Conservation (phyloP, 2,113 vertebrate species). For the Ailurus styani region DNA sequence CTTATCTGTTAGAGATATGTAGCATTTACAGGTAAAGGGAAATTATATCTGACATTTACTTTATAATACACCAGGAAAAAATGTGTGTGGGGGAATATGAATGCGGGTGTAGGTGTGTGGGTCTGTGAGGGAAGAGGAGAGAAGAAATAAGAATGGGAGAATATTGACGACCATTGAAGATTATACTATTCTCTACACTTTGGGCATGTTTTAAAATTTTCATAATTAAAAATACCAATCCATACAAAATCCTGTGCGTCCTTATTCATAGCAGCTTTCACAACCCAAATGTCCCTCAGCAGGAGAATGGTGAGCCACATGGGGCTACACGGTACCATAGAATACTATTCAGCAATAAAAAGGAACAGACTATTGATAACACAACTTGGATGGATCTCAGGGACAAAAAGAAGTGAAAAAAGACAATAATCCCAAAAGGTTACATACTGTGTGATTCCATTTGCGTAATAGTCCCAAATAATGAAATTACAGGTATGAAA, state of each 20-base stretch:
- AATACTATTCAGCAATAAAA: neutral
- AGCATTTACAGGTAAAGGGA: neutral
- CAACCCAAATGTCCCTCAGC: neutral
- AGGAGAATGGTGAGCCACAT: neutral
- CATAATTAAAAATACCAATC: neutral
- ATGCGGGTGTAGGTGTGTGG: neutral
- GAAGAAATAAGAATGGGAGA: neutral
- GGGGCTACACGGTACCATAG: neutral
- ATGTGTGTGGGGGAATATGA: neutral
- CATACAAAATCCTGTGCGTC: neutral
- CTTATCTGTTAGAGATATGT: neutral
- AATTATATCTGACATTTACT: neutral
- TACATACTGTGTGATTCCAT: neutral
- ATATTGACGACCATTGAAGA: neutral
- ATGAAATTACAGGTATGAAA: neutral
- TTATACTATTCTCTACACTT: neutral
- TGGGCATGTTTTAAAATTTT: neutral
- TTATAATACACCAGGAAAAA: neutral
- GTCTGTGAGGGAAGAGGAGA: too few relatives aligned
- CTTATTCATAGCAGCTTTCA: neutral
- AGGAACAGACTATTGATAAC: neutral
- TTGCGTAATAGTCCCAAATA: neutral
- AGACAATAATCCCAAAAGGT: neutral
- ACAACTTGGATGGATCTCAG: neutral
- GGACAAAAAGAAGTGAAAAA: neutral